Percentiles rank a stretch among this genome's conserved stretches.
Evolutionary conservation across 1,140 invertebrate species (phyloP).

Genomic region (Procambarus virginalis): DNA sequence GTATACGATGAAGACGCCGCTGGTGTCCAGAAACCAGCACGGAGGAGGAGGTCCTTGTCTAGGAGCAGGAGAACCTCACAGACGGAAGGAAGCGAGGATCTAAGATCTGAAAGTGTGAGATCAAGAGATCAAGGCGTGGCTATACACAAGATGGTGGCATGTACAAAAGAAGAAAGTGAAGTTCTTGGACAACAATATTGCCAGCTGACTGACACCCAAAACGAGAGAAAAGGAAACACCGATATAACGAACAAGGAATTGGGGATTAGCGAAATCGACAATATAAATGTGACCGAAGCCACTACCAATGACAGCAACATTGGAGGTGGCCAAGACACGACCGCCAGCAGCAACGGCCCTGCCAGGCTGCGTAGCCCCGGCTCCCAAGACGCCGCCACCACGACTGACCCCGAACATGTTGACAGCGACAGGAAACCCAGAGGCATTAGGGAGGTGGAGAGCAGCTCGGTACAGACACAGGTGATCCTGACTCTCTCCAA

Average conservation of each 20-base stretch:
- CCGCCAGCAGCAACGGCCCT: no score
- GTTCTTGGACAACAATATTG: not conserved
- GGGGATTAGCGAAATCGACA: not conserved
- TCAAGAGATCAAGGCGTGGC: not conserved
- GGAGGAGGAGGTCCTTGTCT: constrained; percentile 25
- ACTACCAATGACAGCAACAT: not conserved
- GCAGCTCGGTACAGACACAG: not conserved
- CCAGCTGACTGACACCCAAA: not conserved
- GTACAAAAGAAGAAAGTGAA: not conserved
- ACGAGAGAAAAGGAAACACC: not conserved
- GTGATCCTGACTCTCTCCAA: not conserved
- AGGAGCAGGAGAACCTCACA: constrained; percentile 12
- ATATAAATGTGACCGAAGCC: not conserved
- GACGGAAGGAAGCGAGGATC: not conserved
- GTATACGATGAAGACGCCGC: not conserved
- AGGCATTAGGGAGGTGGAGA: not conserved
- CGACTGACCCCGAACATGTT: not conserved
- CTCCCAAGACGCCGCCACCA: not conserved
- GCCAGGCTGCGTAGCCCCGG: not conserved
- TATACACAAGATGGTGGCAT: not conserved
- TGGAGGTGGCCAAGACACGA: no score
- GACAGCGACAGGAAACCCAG: not conserved
- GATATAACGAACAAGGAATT: not conserved
- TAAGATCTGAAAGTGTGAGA: not conserved
- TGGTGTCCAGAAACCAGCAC: not conserved